Evolutionary conservation across 1,140 invertebrate genomes (phyloP), one percentile per base, ranked within the genome.

Genomic region (Stenopsyche tienmushanensis): DNA sequence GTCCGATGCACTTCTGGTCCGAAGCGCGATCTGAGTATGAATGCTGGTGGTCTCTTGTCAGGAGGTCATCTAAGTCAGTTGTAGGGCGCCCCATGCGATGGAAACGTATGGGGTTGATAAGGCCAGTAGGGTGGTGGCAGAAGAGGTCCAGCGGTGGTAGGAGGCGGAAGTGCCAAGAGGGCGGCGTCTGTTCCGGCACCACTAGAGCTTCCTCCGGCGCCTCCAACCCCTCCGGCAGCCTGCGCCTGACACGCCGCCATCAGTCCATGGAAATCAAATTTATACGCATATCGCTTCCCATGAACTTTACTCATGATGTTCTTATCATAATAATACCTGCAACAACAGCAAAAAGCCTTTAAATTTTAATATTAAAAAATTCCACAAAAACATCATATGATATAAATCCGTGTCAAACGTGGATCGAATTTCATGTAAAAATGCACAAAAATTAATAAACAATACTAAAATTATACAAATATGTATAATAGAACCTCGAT

Each of bases 251-350:
- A 94, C 3, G 92, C 91, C 49, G 90, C 87, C 82, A 90, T 89
- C 68, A 93, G 77, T 1, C 90, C 90, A 75, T 87, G 88, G 79
- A 94, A 96, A 79, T 95, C 93, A 78, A 96, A 96, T 76, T 93
- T 93, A 83, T 96, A 96, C 47, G 93, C 93, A 81, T 95, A 95
- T 1, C 93, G 80, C 78, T 95, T 95, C 41, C 93, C 93, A 72
- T 93, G 92, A 1, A 95, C 92, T 77, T 81, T 96, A 58, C 88
- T 93, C 91, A 98, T 96, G 71, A 98, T 93, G 73, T 97, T 96
- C 80, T 98, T 98, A 82, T 99, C 96, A 80, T 99, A 99, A 76
- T 99, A 99, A 76, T 98, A 99, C 73, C 92, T 92, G 80, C 5
- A 83, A 83, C 62, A 65, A 44, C 72, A 71, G 65, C 29, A 5